phyloP scores from a whole-genome alignment of 2,797 vertebrate genomes.

The Muscicapa comitata region DNA sequence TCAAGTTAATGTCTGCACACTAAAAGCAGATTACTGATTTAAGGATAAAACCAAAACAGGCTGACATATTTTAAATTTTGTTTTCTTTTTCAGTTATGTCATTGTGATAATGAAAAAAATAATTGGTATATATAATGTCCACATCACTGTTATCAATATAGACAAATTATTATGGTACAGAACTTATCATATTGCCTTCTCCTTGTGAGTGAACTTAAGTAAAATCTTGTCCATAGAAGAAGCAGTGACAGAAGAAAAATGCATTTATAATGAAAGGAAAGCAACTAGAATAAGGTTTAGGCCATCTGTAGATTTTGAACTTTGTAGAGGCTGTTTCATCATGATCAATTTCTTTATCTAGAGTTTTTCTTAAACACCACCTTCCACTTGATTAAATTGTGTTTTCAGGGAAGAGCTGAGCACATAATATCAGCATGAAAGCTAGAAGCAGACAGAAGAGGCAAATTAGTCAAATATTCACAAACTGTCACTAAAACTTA shows the following conservation, averaged over 20 bases:
- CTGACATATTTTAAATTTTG: background rate
- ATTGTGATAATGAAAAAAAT: background rate
- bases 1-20: background rate
- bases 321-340: slow-evolving; percentile 31
- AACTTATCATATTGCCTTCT: background rate
- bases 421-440: background rate
- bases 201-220: background rate
- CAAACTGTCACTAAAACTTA: background rate
- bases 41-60: background rate
- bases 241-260: slow-evolving; percentile 13
- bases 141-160: background rate
- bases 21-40: background rate
- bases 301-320: slow-evolving; percentile 24
- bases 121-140: background rate
- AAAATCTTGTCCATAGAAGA: background rate
- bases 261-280: slow-evolving; percentile 14
- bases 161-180: background rate
- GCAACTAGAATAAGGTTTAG: background rate
- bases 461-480: background rate
- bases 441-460: background rate
- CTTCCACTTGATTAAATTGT: background rate
- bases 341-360: background rate
- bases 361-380: background rate
- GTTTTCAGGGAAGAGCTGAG: background rate
- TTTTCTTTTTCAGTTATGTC: background rate